These are phyloP conservation scores for Zaprionus obscuricornis DNA, from an alignment of 2,888 invertebrate genomes.

Conservation along the genomic window DNA sequence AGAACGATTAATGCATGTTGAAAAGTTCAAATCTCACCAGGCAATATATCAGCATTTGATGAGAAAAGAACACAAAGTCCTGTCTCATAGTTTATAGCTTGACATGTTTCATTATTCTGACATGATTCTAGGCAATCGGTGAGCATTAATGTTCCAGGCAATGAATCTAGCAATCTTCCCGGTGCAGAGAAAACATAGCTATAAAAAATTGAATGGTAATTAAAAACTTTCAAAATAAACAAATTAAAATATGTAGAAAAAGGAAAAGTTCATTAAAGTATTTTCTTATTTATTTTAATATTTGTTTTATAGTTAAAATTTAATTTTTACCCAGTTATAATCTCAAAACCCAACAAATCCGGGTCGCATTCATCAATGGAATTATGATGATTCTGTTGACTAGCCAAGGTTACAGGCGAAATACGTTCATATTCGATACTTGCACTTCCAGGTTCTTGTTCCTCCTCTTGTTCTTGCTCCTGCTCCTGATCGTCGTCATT, in stretches of 20 bases:
- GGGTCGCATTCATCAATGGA: slow-evolving; percentile 90
- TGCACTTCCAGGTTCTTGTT: slow-evolving; percentile 34
- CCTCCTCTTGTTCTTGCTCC: slow-evolving; percentile 11
- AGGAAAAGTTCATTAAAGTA: too few relatives aligned
- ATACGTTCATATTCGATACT: slow-evolving; percentile 32
- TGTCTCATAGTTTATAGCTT: slow-evolving; percentile 96
- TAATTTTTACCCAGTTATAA: slow-evolving; percentile 90
- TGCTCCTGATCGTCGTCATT: neutral
- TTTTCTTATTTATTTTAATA: too few relatives aligned
- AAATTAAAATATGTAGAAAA: too few relatives aligned
- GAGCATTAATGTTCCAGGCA: slow-evolving; percentile 95
- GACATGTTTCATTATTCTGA: slow-evolving; percentile 94
- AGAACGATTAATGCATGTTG: neutral
- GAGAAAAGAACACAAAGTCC: slow-evolving; percentile 96
- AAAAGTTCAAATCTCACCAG: slow-evolving; percentile 87
- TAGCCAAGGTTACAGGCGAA: slow-evolving; percentile 30
- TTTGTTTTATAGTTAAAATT: neutral
- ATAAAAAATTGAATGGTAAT: too few relatives aligned
- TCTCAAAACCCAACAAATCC: slow-evolving; percentile 95
- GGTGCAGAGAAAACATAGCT: slow-evolving; percentile 95
- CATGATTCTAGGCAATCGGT: slow-evolving; percentile 96
- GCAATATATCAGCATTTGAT: slow-evolving; percentile 93
- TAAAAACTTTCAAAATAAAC: neutral
- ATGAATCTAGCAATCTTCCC: slow-evolving; percentile 92
- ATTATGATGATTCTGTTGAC: slow-evolving; percentile 55